Base-by-base conservation (phyloP, 1,140 invertebrate genomes). In the Sarcophaga peregrina region DNA sequence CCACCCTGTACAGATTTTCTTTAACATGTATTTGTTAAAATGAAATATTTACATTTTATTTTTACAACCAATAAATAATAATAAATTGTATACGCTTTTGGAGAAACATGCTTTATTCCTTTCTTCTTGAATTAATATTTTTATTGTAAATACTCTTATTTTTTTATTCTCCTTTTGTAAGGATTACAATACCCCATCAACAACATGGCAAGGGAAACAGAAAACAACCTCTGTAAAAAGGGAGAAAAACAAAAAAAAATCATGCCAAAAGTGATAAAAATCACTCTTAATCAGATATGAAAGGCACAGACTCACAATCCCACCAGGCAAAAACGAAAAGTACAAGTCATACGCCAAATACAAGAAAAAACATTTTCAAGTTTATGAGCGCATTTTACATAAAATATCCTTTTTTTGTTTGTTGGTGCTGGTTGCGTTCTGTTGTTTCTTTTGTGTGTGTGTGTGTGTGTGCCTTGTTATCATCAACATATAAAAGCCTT, bases 221-320 rank as follows among this genome's bases (percentile, higher is more conserved):
- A 58, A 58, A 58, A 37, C 25, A 37, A 37, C 25, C 25, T 37
- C 4, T 37, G 25, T 37, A 2, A 37, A 37, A 37, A 37, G 4
- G n/a, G n/a, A 37, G 25, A 13, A 58, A 13, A 15, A 13, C 7
- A 20, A 17, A 68, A 68, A 68, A 10, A 68, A 68, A 68, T 68
- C 62, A 68, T 68, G 62, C 62, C 62, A 68, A 68, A 68, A 68
- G 62, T 68, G 62, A 68, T 68, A 68, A 68, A 68, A 68, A 68
- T 68, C 62, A 68, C n/a, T 20, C 62, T 25, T 68, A 68, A 68
- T 68, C 62, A 68, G 62, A 68, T 68, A 17, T 68, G 62, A 20
- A 68, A 68, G 10, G 62, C 62, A 68, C 17, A 68, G 9, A 68
- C 10, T 20, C 62, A 68, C 17, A 68, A 68, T 2, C 8, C 10